Conservation (phyloP, 2,888 invertebrate species). For the Philereme transversata region DNA sequence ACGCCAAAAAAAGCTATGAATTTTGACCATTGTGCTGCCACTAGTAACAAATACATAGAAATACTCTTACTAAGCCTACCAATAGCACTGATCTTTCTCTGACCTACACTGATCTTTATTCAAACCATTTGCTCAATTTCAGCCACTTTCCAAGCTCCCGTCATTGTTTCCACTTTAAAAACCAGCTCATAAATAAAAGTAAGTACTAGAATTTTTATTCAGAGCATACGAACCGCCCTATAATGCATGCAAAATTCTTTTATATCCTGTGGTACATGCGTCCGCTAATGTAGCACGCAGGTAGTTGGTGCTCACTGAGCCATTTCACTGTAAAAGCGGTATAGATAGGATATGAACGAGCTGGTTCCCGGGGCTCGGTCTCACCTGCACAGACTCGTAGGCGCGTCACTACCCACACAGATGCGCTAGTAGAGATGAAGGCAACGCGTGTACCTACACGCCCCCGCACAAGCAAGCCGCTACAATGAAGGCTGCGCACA, state of each 20-base stretch:
- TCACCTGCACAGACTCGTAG: slow-evolving; percentile 76
- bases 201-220: slow-evolving; percentile 26
- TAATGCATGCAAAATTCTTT: slow-evolving; percentile 30
- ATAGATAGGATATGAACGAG: slow-evolving; percentile 68
- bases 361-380: slow-evolving; percentile 72
- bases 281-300: slow-evolving; percentile 67
- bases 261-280: slow-evolving; percentile 44
- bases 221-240: slow-evolving; percentile 22
- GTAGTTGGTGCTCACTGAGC: slow-evolving; percentile 70
- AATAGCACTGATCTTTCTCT: too few species aligned
- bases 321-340: slow-evolving; percentile 73
- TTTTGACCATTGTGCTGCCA: too few species aligned
- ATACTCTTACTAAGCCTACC: too few species aligned
- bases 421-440: slow-evolving; percentile 37
- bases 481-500: slow-evolving; percentile 47
- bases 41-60: too few species aligned
- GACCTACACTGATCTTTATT: too few species aligned
- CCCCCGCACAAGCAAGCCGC: slow-evolving; percentile 36
- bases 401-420: slow-evolving; percentile 67
- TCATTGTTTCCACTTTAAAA: slow-evolving; percentile 1
- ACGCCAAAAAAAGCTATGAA: too few species aligned
- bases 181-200: slow-evolving; percentile 5
- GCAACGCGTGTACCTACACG: slow-evolving; percentile 23
- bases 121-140: not conserved
- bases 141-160: not conserved